Evolutionary conservation across 2,888 invertebrate species (phyloP).

Genomic region (Cremastobaeus sp.): DNA sequence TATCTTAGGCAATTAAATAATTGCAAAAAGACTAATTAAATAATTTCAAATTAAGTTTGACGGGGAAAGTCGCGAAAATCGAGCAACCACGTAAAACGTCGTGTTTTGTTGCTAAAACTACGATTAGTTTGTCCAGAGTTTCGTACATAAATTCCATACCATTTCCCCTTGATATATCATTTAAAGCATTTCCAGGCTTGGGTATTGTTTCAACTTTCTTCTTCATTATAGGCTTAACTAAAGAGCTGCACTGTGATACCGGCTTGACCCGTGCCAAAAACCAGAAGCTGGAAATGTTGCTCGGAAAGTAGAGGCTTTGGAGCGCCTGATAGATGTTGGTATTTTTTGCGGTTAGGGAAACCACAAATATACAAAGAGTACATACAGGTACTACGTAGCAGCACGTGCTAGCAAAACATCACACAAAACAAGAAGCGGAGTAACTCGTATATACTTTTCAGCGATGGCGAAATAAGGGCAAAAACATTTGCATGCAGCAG

Average conservation of each 20-base stretch:
- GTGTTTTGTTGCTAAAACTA: too few relatives aligned
- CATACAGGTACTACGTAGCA: slow-evolving; percentile 33
- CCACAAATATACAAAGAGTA: slow-evolving; percentile 71
- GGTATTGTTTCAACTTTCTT: slow-evolving; percentile 40
- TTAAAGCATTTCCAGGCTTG: slow-evolving; percentile 42
- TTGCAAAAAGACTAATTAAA: too few relatives aligned
- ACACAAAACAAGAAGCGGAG: slow-evolving; percentile 34
- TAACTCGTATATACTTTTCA: slow-evolving; percentile 34
- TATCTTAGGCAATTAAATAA: too few relatives aligned
- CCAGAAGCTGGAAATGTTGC: slow-evolving; percentile 44
- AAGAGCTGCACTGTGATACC: slow-evolving; percentile 25
- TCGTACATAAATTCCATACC: slow-evolving; percentile 24
- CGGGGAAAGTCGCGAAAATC: background rate
- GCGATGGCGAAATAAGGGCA: slow-evolving; percentile 18
- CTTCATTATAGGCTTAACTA: slow-evolving; percentile 55
- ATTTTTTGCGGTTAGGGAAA: slow-evolving; percentile 70
- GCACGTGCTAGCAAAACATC: slow-evolving; percentile 41
- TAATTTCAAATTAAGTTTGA: too few relatives aligned
- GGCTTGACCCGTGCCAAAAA: slow-evolving; percentile 48
- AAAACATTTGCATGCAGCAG: slow-evolving; percentile 23
- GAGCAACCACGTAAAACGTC: background rate
- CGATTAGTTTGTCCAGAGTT: slow-evolving; percentile 7
- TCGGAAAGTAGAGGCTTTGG: slow-evolving; percentile 40
- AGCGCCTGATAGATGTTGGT: slow-evolving; percentile 47
- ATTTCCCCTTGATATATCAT: slow-evolving; percentile 43